Percentiles rank a stretch among this genome's conserved stretches.
Evolutionary conservation across 2,888 invertebrate species (phyloP).

Genomic region (Xestia sexstrigata): DNA sequence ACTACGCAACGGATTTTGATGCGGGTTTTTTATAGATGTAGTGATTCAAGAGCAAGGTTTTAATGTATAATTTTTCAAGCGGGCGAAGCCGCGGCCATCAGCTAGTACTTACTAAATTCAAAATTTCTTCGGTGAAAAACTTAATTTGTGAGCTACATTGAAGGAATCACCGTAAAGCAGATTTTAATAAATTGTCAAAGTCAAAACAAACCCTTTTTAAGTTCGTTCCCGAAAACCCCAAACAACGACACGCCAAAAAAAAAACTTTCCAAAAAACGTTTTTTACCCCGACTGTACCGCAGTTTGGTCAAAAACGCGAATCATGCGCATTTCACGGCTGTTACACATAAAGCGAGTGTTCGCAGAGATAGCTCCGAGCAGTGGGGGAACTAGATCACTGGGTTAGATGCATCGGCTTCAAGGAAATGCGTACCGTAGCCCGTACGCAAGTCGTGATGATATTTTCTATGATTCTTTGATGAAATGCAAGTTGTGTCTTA

Average conservation of each 20-base stretch:
- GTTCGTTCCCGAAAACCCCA: not conserved
- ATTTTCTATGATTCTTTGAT: constrained; percentile 45
- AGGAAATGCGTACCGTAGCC: constrained; percentile 68
- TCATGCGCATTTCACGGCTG: constrained; percentile 77
- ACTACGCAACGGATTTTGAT: too few species aligned
- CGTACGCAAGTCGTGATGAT: constrained; percentile 42
- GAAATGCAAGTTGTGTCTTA: constrained; percentile 6
- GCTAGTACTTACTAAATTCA: too few species aligned
- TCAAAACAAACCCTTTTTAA: not conserved
- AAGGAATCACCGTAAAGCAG: not conserved
- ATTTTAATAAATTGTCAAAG: not conserved
- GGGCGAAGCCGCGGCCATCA: too few species aligned
- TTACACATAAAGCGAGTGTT: constrained; percentile 68
- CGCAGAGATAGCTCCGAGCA: constrained; percentile 55
- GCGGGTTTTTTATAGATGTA: too few species aligned
- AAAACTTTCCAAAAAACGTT: constrained; percentile 19
- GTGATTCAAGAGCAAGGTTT: too few species aligned
- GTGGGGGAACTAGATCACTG: constrained; percentile 78
- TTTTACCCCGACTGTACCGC: constrained; percentile 55
- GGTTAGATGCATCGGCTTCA: constrained; percentile 71
- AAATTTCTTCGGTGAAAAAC: not conserved
- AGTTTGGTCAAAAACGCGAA: constrained; percentile 69
- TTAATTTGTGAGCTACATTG: not conserved
- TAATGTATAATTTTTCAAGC: too few species aligned
- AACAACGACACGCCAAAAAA: not conserved